Evolutionary conservation across 2,797 vertebrate species (phyloP).

Genomic region (Clarias laeviceps): DNA sequence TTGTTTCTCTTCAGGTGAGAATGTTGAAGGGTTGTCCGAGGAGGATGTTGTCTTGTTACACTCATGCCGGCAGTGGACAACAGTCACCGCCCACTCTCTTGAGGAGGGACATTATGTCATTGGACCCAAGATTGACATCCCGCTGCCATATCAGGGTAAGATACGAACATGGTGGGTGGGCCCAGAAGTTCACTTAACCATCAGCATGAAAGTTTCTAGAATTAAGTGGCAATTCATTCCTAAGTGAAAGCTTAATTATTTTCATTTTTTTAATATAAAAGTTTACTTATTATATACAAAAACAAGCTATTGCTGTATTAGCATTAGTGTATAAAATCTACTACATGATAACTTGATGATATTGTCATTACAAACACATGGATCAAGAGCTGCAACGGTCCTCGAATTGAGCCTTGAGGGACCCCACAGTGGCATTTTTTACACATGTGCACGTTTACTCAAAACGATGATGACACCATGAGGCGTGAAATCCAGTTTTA

Average conservation of each 20-base stretch:
- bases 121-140: slow-evolving; percentile 97
- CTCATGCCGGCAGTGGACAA: slow-evolving; percentile 97
- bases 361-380: neutral
- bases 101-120: slow-evolving; percentile 98
- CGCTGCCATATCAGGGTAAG: slow-evolving; percentile 94
- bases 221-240: neutral
- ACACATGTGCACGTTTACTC: neutral
- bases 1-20: slow-evolving; percentile 78
- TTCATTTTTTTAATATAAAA: neutral
- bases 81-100: slow-evolving; percentile 93
- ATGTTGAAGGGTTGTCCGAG: slow-evolving; percentile 88
- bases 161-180: neutral
- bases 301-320: neutral
- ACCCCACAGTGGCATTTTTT: neutral
- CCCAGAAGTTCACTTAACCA: neutral
- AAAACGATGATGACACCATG: neutral
- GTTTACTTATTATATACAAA: neutral
- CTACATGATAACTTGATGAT: neutral
- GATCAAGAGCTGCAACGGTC: neutral
- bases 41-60: slow-evolving; percentile 91
- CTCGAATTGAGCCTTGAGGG: slow-evolving; percentile 14
- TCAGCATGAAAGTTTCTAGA: neutral
- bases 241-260: too few relatives aligned
- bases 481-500: slow-evolving; percentile 14
- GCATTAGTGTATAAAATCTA: neutral